Evolutionary conservation across 2,888 invertebrate species (phyloP).

Genomic region (Harpagoxenus sublaevis): DNA sequence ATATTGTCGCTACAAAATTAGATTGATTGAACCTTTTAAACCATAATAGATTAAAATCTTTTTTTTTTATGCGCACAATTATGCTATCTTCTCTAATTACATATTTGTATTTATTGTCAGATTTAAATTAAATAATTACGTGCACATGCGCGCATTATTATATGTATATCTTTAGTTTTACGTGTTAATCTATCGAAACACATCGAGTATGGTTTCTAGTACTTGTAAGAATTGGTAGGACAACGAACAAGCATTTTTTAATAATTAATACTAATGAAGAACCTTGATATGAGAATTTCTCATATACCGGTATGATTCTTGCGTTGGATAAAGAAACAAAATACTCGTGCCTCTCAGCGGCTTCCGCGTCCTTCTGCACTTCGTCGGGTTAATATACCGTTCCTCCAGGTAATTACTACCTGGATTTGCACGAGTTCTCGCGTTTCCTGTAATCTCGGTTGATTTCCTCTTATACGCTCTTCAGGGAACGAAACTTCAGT

Average conservation of each 20-base stretch:
- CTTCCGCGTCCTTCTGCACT: conserved; percentile 41
- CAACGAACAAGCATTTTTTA: neutral
- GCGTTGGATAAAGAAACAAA: conserved; percentile 9
- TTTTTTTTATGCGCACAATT: neutral
- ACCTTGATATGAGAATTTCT: conserved; percentile 31
- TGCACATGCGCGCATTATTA: neutral
- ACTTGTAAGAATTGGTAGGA: neutral
- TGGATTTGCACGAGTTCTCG: conserved; percentile 52
- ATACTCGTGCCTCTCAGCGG: conserved; percentile 11
- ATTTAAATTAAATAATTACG: conserved; percentile 4
- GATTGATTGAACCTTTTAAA: neutral
- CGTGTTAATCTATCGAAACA: neutral
- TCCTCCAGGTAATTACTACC: conserved; percentile 56
- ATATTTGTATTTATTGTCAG: neutral
- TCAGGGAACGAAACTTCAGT: conserved; percentile 7
- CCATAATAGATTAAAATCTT: neutral
- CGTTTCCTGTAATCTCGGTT: conserved; percentile 53
- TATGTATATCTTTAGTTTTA: neutral
- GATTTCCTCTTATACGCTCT: conserved; percentile 2
- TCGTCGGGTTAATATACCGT: conserved; percentile 53
- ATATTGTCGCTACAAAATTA: neutral
- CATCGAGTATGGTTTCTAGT: neutral
- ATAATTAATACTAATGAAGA: conserved; percentile 33
- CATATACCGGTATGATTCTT: conserved; percentile 29
- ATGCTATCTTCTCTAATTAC: neutral